A percentile compares a stretch with the other conserved stretches of the same genome.
phyloP scores from a whole-genome alignment of 30 jellyfish, hydroid and myxozoan genomes.

The Aurelia sp. region DNA sequence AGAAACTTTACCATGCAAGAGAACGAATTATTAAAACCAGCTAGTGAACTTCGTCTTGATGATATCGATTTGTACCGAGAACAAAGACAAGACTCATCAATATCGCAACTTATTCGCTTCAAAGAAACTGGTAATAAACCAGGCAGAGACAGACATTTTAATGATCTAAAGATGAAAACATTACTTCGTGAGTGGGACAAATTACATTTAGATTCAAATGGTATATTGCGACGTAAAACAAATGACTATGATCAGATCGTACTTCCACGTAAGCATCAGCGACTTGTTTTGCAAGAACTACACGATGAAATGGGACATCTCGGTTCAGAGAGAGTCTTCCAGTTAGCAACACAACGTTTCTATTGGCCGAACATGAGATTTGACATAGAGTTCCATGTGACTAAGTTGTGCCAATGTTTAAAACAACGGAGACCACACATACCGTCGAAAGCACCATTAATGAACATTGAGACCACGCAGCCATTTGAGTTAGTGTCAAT shows the following conservation, averaged over 20 bases:
- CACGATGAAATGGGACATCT: constrained; percentile 61
- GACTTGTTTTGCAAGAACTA: constrained; percentile 15
- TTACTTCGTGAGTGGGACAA: constrained; percentile 52
- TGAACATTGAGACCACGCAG: constrained; percentile 10
- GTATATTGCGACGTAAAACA: constrained; percentile 15
- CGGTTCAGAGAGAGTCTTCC: constrained; percentile 36
- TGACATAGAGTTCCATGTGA: neutral
- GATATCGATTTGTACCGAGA: no score
- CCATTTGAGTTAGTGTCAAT: constrained; percentile 36
- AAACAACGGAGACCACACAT: constrained; percentile 17
- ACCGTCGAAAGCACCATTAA: neutral
- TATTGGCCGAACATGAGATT: constrained; percentile 51
- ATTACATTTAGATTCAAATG: constrained; percentile 2
- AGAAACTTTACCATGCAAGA: no score
- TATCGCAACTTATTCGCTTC: no score
- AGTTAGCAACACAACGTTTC: constrained; percentile 19
- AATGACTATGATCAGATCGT: constrained; percentile 19
- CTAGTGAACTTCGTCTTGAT: no score
- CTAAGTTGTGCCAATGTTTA: constrained; percentile 9
- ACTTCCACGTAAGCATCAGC: constrained; percentile 11
- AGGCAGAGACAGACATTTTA: neutral
- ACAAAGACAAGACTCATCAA: no score
- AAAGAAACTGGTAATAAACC: constrained; percentile 3
- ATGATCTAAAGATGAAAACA: neutral
- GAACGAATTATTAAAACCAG: no score